A percentile compares a stretch with the other conserved stretches of the same genome.
Evolutionary conservation across 1,140 invertebrate species (phyloP).

Genomic region (Atopsyche davidsoni): DNA sequence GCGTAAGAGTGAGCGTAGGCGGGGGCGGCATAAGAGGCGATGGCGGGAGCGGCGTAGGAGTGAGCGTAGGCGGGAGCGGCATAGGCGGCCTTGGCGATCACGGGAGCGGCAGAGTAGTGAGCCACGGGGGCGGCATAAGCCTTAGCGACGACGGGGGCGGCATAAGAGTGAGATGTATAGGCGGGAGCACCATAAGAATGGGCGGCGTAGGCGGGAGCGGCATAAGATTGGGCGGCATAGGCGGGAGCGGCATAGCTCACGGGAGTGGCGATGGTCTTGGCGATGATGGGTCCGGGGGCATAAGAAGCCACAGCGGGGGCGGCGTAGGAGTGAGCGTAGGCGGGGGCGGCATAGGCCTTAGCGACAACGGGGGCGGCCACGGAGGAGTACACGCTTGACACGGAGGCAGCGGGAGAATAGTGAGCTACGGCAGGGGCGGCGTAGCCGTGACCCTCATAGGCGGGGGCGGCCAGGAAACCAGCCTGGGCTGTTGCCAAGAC

Average conservation of each 20-base stretch:
- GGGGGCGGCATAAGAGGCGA: conserved; percentile 21
- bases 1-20: conserved; percentile 30
- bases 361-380: conserved; percentile 31
- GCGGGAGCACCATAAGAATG: conserved; percentile 25
- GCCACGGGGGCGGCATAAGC: conserved; percentile 16
- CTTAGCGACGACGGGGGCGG: conserved; percentile 34
- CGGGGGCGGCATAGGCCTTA: conserved; percentile 32
- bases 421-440: conserved; percentile 15
- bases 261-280: conserved; percentile 29
- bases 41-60: conserved; percentile 40
- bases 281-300: conserved; percentile 33
- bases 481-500: conserved; percentile 41
- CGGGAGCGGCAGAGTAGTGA: conserved; percentile 31
- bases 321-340: conserved; percentile 29
- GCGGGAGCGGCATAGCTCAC: conserved; percentile 4
- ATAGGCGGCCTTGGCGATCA: conserved; percentile 32
- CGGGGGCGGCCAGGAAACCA: conserved; percentile 34
- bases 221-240: conserved; percentile 8
- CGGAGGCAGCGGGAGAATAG: conserved; percentile 12
- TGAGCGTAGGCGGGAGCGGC: conserved; percentile 43
- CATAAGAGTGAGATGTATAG: conserved; percentile 26
- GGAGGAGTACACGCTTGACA: conserved; percentile 20
- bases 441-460: conserved; percentile 17
- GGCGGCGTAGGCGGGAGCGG: conserved; percentile 23
- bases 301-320: conserved; percentile 23